A percentile compares a stretch with the other conserved stretches of the same genome.
Conservation (phyloP, 1,140 invertebrate genomes). For the Akabosia matsudoensis region DNA sequence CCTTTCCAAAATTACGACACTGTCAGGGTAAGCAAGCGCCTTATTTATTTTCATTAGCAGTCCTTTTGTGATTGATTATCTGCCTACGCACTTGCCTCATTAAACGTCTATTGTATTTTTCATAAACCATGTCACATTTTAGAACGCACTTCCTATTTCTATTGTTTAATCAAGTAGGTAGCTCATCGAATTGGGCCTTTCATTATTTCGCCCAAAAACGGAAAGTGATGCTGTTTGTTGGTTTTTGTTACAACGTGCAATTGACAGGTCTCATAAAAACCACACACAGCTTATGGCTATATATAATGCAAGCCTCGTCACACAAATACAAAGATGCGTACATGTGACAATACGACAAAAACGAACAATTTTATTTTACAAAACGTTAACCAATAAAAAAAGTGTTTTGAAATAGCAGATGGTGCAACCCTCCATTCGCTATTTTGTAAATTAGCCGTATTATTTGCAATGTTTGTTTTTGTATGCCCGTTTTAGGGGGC, state of each 20-base stretch:
- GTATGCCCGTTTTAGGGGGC: no score
- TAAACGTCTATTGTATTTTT: neutral
- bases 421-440: no score
- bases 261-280: no score
- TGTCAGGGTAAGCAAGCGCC: slow-evolving; percentile 30
- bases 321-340: no score
- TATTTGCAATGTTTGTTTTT: no score
- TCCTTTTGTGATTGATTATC: no score
- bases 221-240: neutral
- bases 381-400: no score
- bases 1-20: slow-evolving; percentile 35
- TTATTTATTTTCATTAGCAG: neutral
- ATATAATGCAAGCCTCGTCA: neutral
- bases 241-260: neutral
- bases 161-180: neutral
- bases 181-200: neutral
- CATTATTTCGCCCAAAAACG: neutral
- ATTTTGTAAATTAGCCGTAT: no score
- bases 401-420: no score
- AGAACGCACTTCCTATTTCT: neutral
- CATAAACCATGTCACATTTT: neutral
- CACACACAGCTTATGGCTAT: neutral
- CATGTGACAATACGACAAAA: no score
- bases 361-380: no score
- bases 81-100: neutral